phyloP scores from a whole-genome alignment of 2,113 vertebrate genomes.

The Condylura cristata region DNA sequence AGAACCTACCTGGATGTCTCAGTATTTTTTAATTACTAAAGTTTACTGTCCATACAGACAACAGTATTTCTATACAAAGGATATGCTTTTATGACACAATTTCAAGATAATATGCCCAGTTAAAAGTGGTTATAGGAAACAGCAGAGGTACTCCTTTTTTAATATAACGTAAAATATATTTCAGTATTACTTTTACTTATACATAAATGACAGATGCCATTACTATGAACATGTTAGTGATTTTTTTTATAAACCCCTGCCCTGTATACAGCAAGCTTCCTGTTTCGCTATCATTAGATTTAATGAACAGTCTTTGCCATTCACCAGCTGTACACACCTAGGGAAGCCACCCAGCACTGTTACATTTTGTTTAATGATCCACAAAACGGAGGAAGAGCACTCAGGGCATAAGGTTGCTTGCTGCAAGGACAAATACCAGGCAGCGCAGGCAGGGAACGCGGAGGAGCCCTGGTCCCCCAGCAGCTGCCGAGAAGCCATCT shows the following conservation, averaged over 20 bases:
- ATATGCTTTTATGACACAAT: not conserved
- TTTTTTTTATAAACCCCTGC: not conserved
- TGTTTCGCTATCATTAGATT: not conserved
- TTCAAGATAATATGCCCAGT: not conserved
- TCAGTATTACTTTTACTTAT: not conserved
- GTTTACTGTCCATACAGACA: not conserved
- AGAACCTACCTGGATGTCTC: not conserved
- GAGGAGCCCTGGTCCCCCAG: not conserved
- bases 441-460: not conserved
- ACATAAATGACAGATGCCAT: not conserved
- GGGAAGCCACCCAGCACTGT: not conserved
- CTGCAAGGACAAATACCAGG: conserved; percentile 17
- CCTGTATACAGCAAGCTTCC: not conserved
- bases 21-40: not conserved
- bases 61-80: not conserved
- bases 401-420: not conserved
- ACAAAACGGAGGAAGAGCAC: conserved; percentile 33
- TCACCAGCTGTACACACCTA: conserved; percentile 20
- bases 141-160: not conserved
- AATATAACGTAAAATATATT: not conserved
- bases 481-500: not conserved
- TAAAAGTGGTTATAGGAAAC: not conserved
- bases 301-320: conserved; percentile 41
- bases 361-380: conserved; percentile 51
- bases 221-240: not conserved